phyloP scores from a whole-genome alignment of 2,888 invertebrate genomes.

The Meta bourneti region DNA sequence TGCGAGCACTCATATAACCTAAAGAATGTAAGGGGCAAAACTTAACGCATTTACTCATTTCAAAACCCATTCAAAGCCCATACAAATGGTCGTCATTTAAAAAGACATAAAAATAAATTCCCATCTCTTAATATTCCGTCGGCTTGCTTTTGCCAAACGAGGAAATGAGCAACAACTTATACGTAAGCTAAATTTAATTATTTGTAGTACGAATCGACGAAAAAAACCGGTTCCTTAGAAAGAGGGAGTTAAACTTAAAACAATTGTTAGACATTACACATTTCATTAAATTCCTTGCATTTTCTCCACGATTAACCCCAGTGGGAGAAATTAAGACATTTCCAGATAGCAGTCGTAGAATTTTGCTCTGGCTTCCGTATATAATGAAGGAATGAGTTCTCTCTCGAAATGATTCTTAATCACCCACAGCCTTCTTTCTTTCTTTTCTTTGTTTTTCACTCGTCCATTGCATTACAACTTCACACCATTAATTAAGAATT shows the following conservation, averaged over 20 bases:
- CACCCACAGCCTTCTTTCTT: conserved; percentile 11
- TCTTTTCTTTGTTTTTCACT: neutral
- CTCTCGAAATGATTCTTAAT: conserved; percentile 62
- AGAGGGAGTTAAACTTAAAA: conserved; percentile 62
- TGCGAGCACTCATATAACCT: neutral
- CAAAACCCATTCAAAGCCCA: conserved; percentile 39
- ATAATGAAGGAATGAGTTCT: conserved; percentile 41
- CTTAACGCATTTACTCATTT: conserved; percentile 12
- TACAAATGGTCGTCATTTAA: conserved; percentile 69
- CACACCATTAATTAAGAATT: conserved; percentile 69
- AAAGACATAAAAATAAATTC: conserved; percentile 72
- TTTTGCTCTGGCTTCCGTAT: conserved; percentile 28
- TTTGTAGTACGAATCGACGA: conserved; percentile 59
- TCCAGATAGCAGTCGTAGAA: conserved; percentile 52
- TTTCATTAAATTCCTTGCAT: conserved; percentile 71
- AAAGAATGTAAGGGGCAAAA: neutral
- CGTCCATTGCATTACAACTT: conserved; percentile 44
- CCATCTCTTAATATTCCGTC: conserved; percentile 54
- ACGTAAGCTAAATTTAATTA: conserved; percentile 71
- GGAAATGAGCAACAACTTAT: conserved; percentile 63
- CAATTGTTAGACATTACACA: conserved; percentile 73
- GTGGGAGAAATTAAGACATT: conserved; percentile 68
- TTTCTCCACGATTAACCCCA: conserved; percentile 69
- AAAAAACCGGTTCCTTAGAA: conserved; percentile 12
- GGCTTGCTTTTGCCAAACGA: conserved; percentile 18